Evolutionary conservation across 1,140 invertebrate species (phyloP), one percentile per base, ranked within the genome.

Genomic region (Helicoverpa zea): DNA sequence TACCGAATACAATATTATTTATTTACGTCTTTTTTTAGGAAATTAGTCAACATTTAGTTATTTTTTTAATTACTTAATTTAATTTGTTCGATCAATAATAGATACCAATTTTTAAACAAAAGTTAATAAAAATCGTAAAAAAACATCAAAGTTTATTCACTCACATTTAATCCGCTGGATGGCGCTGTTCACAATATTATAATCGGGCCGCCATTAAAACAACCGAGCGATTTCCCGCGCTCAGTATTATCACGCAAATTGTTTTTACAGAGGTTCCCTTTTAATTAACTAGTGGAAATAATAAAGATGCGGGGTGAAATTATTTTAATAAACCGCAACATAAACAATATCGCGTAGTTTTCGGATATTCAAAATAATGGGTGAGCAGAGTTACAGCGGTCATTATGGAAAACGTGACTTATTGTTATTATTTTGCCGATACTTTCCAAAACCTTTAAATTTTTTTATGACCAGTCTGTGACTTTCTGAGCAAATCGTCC

Each of bases 261-360:
- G 87, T 87, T 88, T 87, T 87, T 76, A 63, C 83, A 88, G 86
- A 82, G 81, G 52, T 77, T 80, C 63, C 84, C 84, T 87, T 86
- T 88, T 88, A 86, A 88, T 88, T 86, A 88, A 88, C 83, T 81
- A 82, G 72, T 85, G 82, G 82, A 85, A 85, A 84, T 85, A 84
- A 83, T 83, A 61, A 79, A 61, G 59, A 63, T 72, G 18, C 10
- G 13, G 3, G 68, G 43, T 66, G 11, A 73, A 74, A 63, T 49
- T 43, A 82, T 74, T 66, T 49, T 49, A 4, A 51, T 51, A 49
- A n/a, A 59, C 58, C n/a, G 18, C 10, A 2, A 47, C 13, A 68
- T 18, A 13, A 56, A 56, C 14, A n/a, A n/a, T 59, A 16, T 11
- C 29, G 1, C 3, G 56, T 59, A 59, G 56, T 59, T 23, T 59